Percentiles rank a stretch among this genome's conserved stretches.
Conservation (phyloP, 2,888 invertebrate genomes). For the Pocota personata region DNA sequence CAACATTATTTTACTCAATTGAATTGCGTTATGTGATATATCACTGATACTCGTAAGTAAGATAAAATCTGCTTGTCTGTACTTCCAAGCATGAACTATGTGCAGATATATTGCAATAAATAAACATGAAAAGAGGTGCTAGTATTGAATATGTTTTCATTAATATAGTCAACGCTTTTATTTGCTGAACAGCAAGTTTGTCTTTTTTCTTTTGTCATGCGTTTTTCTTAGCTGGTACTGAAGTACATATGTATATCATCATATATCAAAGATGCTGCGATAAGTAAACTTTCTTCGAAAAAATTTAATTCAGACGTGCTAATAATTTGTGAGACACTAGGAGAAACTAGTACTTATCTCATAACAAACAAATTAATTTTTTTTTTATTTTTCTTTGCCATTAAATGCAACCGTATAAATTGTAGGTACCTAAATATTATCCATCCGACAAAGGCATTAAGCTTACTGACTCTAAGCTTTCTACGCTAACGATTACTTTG, state of each 20-base stretch:
- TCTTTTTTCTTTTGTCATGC: no score
- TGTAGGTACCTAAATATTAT: no score
- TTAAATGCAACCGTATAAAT: not conserved
- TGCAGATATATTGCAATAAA: not conserved
- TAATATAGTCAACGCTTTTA: not conserved
- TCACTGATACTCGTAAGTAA: not conserved
- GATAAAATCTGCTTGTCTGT: not conserved
- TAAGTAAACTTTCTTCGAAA: not conserved
- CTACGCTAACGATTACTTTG: no score
- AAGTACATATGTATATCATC: no score
- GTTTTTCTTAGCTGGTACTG: no score
- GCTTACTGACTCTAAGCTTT: no score
- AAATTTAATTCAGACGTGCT: not conserved
- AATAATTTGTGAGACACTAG: not conserved
- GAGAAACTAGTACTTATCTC: not conserved
- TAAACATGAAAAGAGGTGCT: not conserved
- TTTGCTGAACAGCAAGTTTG: no score
- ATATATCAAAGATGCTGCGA: not conserved
- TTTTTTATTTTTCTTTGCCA: not conserved
- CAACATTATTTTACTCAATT: not conserved
- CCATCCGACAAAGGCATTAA: no score
- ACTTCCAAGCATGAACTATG: not conserved
- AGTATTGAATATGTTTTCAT: no score
- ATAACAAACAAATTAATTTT: not conserved
- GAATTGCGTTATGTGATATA: not conserved